Evolutionary conservation across 2,113 vertebrate genomes (phyloP), one percentile per base, ranked within the genome.

Genomic region (Strix uralensis): DNA sequence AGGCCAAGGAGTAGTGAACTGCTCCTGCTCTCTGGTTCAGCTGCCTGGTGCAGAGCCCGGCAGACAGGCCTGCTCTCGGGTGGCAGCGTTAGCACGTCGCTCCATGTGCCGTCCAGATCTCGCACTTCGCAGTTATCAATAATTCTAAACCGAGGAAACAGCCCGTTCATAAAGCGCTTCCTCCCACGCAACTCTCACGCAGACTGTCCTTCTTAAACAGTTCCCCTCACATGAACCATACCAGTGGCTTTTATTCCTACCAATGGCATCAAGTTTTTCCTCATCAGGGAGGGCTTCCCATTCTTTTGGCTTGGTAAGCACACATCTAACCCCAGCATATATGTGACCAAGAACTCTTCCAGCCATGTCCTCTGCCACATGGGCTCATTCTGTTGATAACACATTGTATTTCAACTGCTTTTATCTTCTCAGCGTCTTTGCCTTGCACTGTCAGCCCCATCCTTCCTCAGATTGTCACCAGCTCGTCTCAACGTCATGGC

Each of bases 61-160:
- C 51, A 52, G 57, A 75, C 75, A 65, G 75, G 62, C 54, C 30
- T 1, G 6, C 49, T 83, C 30, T 34, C 0, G 2, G 44, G 22
- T 30, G n/a, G 2, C 52, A 69, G 34, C 2, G 0, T 22, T 42
- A 67, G 26, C 70, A 18, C 10, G 1, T 81, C 1, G 1, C 23
- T 69, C 75, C 88, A 92, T 73, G 75, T 86, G 92, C 55, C 0
- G n/a, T 54, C 75, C 85, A 86, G 92, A 86, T 49, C 94, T 81
- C 2, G 5, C 21, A 18, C 63, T 86, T 87, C 2, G 0, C 49
- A 66, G 52, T 91, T 88, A 91, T 73, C 74, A 51, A 73, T 86
- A 57, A 34, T 30, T 71, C 67, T 55, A 74, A 84, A 49, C 9
- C 0, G 0, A 84, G 83, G 83, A 91, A 91, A 47, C 40, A 59